phyloP scores from a whole-genome alignment of 2,113 vertebrate species.

The Cyprinus carpio region DNA sequence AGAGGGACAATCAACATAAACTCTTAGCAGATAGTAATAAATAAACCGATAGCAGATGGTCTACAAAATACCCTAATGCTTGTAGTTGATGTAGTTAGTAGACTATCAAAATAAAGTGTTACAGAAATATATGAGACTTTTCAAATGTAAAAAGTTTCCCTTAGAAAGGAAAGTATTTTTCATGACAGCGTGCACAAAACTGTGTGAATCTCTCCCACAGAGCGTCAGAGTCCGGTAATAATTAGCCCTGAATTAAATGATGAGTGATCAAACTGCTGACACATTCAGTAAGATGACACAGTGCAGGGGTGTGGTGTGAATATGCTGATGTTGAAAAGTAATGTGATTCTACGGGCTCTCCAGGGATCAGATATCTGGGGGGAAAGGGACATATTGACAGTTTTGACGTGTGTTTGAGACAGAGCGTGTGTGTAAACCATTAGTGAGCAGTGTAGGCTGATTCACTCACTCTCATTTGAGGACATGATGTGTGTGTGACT shows the following conservation, averaged over 20 bases:
- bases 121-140: background rate
- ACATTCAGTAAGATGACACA: conserved; percentile 1
- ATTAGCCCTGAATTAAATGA: background rate
- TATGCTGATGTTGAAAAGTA: background rate
- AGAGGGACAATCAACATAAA: too few relatives aligned
- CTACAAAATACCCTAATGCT: too few relatives aligned
- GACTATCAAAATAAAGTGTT: background rate
- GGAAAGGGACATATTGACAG: background rate
- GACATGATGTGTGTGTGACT: conserved; percentile 18
- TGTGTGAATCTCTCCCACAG: background rate
- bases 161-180: background rate
- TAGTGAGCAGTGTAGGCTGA: background rate
- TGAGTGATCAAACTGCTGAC: background rate
- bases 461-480: background rate
- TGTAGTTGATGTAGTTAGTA: background rate
- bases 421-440: conserved; percentile 36
- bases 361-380: conserved; percentile 17
- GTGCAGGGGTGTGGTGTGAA: background rate
- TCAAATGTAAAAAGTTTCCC: background rate
- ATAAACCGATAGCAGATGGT: too few relatives aligned
- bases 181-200: background rate
- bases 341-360: conserved; percentile 5
- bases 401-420: conserved; percentile 10
- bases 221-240: background rate
- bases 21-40: too few relatives aligned